A percentile compares a stretch with the other conserved stretches of the same genome.
Conservation (phyloP, 2,797 vertebrate species). For the Trematomus bernacchii region DNA sequence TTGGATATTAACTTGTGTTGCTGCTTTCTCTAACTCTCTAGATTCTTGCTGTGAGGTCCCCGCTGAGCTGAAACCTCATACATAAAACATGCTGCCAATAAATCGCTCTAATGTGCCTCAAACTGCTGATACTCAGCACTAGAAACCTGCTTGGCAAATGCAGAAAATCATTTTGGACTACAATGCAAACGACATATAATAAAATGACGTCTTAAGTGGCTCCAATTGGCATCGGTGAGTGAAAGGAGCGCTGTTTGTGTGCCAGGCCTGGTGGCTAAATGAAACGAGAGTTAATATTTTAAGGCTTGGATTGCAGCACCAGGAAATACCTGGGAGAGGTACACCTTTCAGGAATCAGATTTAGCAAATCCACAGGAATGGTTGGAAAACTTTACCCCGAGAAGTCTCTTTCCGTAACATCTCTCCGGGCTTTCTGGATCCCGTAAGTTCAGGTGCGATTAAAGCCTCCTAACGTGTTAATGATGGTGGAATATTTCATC, state of each 20-base stretch:
- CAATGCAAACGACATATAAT: slow-evolving; percentile 64
- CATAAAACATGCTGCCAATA: slow-evolving; percentile 45
- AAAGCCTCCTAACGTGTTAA: slow-evolving; percentile 67
- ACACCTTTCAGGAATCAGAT: slow-evolving; percentile 73
- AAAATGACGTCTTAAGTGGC: slow-evolving; percentile 54
- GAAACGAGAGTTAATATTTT: slow-evolving; percentile 73
- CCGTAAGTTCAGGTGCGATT: slow-evolving; percentile 67
- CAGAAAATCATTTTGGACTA: slow-evolving; percentile 55
- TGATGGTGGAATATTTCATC: slow-evolving; percentile 74
- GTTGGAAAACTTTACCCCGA: slow-evolving; percentile 58
- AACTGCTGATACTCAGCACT: slow-evolving; percentile 31
- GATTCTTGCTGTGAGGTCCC: slow-evolving; percentile 44
- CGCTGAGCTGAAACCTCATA: slow-evolving; percentile 28
- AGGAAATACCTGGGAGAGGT: slow-evolving; percentile 80
- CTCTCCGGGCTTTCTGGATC: slow-evolving; percentile 36
- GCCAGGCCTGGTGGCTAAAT: slow-evolving; percentile 70
- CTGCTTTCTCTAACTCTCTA: slow-evolving; percentile 13
- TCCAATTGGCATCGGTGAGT: slow-evolving; percentile 55
- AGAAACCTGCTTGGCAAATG: slow-evolving; percentile 38
- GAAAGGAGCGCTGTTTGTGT: slow-evolving; percentile 76
- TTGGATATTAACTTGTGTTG: neutral
- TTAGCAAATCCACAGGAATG: slow-evolving; percentile 68
- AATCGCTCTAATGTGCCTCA: slow-evolving; percentile 45
- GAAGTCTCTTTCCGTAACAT: slow-evolving; percentile 39
- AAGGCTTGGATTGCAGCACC: slow-evolving; percentile 71